Evolutionary conservation across 2,113 vertebrate species (phyloP), one percentile per base, ranked within the genome.

Genomic region (Lepidothrix coronata): DNA sequence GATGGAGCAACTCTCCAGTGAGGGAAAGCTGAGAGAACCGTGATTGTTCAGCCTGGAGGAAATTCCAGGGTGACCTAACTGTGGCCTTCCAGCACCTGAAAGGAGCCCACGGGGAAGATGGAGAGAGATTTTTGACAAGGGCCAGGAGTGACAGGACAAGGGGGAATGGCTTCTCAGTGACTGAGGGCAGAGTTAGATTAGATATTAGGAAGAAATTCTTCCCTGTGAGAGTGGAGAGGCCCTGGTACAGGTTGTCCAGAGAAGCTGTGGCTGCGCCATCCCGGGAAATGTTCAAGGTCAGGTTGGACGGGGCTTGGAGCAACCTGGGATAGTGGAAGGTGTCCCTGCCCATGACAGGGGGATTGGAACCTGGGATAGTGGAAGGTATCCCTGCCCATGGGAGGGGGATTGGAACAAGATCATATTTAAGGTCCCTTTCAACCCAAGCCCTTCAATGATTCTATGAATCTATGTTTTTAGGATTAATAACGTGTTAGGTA

Each of bases 241-340:
- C 10, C 58, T 61, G 37, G 59, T 37, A 62, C 37, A 62, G 25
- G 37, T 17, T 61, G n/a, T 14, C 35, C 58, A 61, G 58, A 37
- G 23, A 61, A 35, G 14, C 9, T 37, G 58, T 61, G n/a, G 14
- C 58, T 61, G 57, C 21, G 21, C 14, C 57, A 58, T 21, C 19
- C 46, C 70, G 67, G 70, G 4, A 30, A 61, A 7, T 21, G 20
- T 18, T 20, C 70, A 67, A 18, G 24, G 8, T 20, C 39, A 62
- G 14, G 28, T 0, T 67, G 39, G 39, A 48, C 0, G 1, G 12
- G 51, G 5, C 5, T 48, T 61, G 62, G 28, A 83, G 14, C 14
- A 75, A 25, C 23, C 14, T 37, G 58, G 35, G 9, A 4, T 37
- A 61, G 23, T 17, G 15, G 12, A 61, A 61, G 23, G 58, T 61